Conservation (phyloP, 2,797 vertebrate genomes). For the Myotis findleyi region DNA sequence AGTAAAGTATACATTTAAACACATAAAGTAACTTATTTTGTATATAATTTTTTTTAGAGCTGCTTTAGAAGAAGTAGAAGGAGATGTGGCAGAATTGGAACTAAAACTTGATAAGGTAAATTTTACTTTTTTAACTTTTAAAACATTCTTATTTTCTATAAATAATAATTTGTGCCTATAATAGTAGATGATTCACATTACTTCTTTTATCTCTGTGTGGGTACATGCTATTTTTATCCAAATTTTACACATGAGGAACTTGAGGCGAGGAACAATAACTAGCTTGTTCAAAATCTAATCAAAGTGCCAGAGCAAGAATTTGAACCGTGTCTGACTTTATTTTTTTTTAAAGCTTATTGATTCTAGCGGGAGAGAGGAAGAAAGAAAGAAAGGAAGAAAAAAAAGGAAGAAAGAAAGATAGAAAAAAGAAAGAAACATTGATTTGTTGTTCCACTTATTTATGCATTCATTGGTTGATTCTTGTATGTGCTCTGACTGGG, state of each 20-base stretch:
- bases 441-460: neutral
- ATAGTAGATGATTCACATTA: neutral
- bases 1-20: conserved; percentile 53
- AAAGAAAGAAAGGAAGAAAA: too few species aligned
- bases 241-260: neutral
- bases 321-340: neutral
- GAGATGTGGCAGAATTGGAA: conserved; percentile 97
- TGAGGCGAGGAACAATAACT: neutral
- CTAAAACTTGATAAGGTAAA: conserved; percentile 99
- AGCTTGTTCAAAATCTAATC: conserved; percentile 32
- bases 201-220: conserved; percentile 7
- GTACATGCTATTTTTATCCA: neutral
- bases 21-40: neutral
- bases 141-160: conserved; percentile 6
- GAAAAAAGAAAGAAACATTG: neutral
- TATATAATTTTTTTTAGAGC: conserved; percentile 89
- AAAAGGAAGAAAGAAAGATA: too few species aligned
- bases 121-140: conserved; percentile 67
- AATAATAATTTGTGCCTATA: neutral
- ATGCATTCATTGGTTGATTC: neutral
- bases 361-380: neutral
- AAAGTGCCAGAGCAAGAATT: neutral
- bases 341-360: neutral
- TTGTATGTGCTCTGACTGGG: neutral
- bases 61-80: conserved; percentile 98